These are phyloP conservation scores for Drosophila melanica DNA, from an alignment of 1,140 invertebrate species.

Conservation along the genomic window DNA sequence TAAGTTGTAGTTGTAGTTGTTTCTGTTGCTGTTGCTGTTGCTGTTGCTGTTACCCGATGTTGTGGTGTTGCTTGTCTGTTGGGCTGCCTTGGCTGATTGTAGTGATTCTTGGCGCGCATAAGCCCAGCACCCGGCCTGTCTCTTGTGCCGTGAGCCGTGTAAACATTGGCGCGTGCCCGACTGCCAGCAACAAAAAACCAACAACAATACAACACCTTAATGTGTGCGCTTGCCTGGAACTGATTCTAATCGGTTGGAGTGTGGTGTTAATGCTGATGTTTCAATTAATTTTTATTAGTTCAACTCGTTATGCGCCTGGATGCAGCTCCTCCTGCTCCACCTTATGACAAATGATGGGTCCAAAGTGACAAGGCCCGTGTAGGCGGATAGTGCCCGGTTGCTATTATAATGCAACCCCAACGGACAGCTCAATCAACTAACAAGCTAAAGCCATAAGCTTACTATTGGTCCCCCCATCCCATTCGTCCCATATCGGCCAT, in stretches of 20 bases:
- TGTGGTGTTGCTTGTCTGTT: constrained; percentile 58
- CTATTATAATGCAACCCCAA: constrained; percentile 3
- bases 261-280: constrained; percentile 77
- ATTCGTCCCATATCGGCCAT: constrained; percentile 38
- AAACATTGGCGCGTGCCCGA: constrained; percentile 79
- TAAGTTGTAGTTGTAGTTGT: constrained; percentile 44
- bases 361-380: not conserved
- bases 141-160: constrained; percentile 75
- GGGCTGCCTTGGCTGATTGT: constrained; percentile 68
- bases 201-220: constrained; percentile 73
- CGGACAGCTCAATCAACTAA: constrained; percentile 67
- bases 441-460: constrained; percentile 66
- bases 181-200: constrained; percentile 54
- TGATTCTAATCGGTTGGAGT: constrained; percentile 76
- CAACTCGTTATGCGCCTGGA: constrained; percentile 51
- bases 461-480: constrained; percentile 13
- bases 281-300: constrained; percentile 82
- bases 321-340: not conserved
- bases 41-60: constrained; percentile 39
- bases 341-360: constrained; percentile 64
- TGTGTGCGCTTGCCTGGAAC: constrained; percentile 77
- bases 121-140: constrained; percentile 54
- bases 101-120: constrained; percentile 76
- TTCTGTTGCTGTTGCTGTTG: constrained; percentile 29
- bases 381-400: constrained; percentile 11